Conservation (phyloP, 2,113 vertebrate genomes). For the Megaleporinus macrocephalus region DNA sequence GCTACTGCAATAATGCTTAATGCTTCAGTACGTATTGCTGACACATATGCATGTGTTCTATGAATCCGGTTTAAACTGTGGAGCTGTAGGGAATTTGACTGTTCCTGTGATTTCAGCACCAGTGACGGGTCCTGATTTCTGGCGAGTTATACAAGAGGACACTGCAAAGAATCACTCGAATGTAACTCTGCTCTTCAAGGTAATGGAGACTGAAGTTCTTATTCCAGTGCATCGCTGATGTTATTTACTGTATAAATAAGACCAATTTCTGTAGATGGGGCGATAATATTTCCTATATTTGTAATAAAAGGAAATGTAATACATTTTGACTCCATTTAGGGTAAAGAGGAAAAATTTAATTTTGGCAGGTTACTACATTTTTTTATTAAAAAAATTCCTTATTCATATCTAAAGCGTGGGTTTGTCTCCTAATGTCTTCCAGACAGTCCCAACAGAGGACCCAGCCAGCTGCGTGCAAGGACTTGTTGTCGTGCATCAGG, state of each 20-base stretch:
- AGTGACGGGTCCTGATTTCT: slow-evolving; percentile 87
- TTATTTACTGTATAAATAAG: background rate
- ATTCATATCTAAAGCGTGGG: too few relatives aligned
- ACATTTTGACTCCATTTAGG: too few relatives aligned
- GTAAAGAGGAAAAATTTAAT: too few relatives aligned
- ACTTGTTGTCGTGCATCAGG: slow-evolving; percentile 76
- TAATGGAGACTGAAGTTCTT: slow-evolving; percentile 61
- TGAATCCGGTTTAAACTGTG: too few relatives aligned
- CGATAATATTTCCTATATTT: too few relatives aligned
- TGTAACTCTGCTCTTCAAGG: slow-evolving; percentile 89
- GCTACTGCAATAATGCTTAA: background rate
- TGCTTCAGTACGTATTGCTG: too few relatives aligned
- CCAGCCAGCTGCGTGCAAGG: slow-evolving; percentile 82
- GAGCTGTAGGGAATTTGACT: background rate
- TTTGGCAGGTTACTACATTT: too few relatives aligned
- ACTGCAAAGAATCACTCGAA: slow-evolving; percentile 74
- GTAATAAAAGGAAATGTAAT: too few relatives aligned
- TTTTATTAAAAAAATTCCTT: too few relatives aligned
- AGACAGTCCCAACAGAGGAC: slow-evolving; percentile 75
- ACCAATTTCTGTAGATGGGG: background rate
- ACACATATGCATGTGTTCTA: too few relatives aligned
- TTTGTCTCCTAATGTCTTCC: slow-evolving; percentile 52
- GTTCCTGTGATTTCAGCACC: slow-evolving; percentile 79
- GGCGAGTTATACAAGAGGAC: slow-evolving; percentile 82
- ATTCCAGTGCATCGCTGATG: background rate